Percentiles rank a stretch among this genome's conserved stretches.
phyloP scores from a whole-genome alignment of 2,888 invertebrate species.

The Heliconius sara region DNA sequence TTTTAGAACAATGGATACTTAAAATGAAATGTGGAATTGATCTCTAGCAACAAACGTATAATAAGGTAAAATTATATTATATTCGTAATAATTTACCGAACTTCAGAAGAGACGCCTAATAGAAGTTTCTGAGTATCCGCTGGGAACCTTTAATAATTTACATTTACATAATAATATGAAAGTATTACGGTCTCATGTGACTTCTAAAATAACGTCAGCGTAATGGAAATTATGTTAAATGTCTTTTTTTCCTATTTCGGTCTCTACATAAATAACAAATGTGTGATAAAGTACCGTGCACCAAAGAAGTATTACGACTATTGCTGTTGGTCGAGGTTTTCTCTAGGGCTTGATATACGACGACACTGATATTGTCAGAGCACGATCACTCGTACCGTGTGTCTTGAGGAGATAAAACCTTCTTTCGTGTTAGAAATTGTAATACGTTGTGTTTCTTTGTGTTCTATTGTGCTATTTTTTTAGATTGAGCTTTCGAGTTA shows the following conservation, averaged over 20 bases:
- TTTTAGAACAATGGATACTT: too few species aligned
- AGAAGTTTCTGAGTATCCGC: background rate
- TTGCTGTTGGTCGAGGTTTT: slow-evolving; percentile 33
- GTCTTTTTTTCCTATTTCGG: slow-evolving; percentile 23
- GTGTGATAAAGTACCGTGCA: slow-evolving; percentile 34
- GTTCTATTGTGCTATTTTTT: background rate
- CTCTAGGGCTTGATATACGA: slow-evolving; percentile 37
- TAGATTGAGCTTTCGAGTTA: background rate
- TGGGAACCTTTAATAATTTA: slow-evolving; percentile 22
- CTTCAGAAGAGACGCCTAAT: background rate
- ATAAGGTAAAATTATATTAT: background rate
- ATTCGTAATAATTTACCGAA: background rate
- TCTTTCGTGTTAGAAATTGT: background rate
- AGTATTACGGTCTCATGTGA: slow-evolving; percentile 11
- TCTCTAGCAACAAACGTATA: background rate
- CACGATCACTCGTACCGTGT: background rate
- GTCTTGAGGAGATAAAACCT: background rate
- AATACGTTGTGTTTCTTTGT: background rate
- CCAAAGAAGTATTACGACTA: slow-evolving; percentile 17
- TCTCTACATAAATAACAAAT: slow-evolving; percentile 35
- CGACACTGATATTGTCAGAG: background rate
- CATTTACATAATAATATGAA: slow-evolving; percentile 27
- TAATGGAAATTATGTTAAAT: slow-evolving; percentile 16
- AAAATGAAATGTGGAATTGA: background rate
- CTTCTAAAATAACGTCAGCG: slow-evolving; percentile 12